phyloP scores from a whole-genome alignment of 2,113 vertebrate genomes.

The Sturnira hondurensis region DNA sequence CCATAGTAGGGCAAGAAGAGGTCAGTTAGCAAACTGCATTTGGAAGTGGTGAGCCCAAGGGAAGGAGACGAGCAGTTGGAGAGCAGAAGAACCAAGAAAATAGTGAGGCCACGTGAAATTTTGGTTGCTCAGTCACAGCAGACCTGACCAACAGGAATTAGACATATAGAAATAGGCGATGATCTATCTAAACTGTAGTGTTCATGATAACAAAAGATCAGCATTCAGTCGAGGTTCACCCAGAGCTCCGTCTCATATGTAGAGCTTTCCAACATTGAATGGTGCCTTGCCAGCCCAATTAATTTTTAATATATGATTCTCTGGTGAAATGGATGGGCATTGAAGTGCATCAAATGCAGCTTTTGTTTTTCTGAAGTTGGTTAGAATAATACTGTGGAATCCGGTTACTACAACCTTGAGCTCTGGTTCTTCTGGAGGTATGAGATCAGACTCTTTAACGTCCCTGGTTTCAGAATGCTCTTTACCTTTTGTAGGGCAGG shows the following conservation, averaged over 20 bases:
- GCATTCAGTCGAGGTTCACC: neutral
- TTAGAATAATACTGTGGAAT: slow-evolving; percentile 55
- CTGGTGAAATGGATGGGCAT: slow-evolving; percentile 20
- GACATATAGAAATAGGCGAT: neutral
- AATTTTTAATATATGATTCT: slow-evolving; percentile 68
- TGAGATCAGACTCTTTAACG: slow-evolving; percentile 62
- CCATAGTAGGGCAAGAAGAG: neutral
- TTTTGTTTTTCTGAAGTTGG: slow-evolving; percentile 68
- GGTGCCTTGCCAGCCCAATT: slow-evolving; percentile 46
- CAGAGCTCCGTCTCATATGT: neutral
- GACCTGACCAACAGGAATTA: neutral
- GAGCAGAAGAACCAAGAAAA: neutral
- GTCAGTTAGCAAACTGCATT: neutral
- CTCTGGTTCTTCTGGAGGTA: slow-evolving; percentile 47
- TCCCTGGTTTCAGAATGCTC: slow-evolving; percentile 5
- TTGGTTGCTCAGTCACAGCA: neutral
- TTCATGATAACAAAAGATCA: neutral
- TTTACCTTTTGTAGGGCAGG: neutral
- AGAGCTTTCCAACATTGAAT: slow-evolving; percentile 20
- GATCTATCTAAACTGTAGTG: neutral
- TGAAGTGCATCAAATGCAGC: slow-evolving; percentile 51
- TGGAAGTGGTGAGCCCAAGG: neutral
- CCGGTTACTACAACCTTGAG: slow-evolving; percentile 65
- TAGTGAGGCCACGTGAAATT: neutral
- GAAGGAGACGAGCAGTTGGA: neutral